A percentile compares a stretch with the other conserved stretches of the same genome.
phyloP scores from a whole-genome alignment of 30 jellyfish, hydroid and myxozoan genomes.

The Cassiopea andromeda region DNA sequence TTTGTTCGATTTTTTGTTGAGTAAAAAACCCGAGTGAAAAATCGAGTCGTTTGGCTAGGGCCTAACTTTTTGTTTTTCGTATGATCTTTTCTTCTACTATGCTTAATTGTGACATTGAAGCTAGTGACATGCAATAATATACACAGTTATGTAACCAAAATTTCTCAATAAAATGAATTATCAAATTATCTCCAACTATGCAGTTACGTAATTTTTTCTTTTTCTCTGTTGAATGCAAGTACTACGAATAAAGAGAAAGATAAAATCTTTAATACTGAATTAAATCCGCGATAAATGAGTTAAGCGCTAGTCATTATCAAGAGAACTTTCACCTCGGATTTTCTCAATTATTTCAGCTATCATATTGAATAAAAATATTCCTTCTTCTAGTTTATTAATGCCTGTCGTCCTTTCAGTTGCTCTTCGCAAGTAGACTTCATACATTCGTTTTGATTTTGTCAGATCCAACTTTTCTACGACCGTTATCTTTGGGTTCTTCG shows the following conservation, averaged over 20 bases:
- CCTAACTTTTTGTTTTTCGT: too few species aligned
- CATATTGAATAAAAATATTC: background rate
- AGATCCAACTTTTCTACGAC: background rate
- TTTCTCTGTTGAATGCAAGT: background rate
- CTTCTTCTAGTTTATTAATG: background rate
- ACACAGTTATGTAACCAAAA: too few species aligned
- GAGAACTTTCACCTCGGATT: slow-evolving; percentile 1
- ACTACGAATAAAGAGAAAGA: background rate
- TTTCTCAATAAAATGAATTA: too few species aligned
- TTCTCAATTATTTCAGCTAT: slow-evolving; percentile 15
- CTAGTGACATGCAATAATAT: too few species aligned
- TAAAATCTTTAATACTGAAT: too few species aligned
- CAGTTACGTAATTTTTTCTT: background rate
- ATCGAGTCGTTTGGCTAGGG: too few species aligned
- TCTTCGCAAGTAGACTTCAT: slow-evolving; percentile 21
- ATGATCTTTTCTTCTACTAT: too few species aligned
- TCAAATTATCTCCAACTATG: too few species aligned
- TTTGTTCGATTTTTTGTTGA: too few species aligned
- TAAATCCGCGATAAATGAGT: too few species aligned
- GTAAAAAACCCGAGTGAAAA: too few species aligned
- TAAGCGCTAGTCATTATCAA: background rate
- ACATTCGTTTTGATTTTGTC: slow-evolving; percentile 4
- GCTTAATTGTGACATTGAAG: too few species aligned
- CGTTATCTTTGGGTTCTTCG: background rate
- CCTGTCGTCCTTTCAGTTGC: background rate